Conservation (phyloP, 2,797 vertebrate species). For the Urophycis tenuis region DNA sequence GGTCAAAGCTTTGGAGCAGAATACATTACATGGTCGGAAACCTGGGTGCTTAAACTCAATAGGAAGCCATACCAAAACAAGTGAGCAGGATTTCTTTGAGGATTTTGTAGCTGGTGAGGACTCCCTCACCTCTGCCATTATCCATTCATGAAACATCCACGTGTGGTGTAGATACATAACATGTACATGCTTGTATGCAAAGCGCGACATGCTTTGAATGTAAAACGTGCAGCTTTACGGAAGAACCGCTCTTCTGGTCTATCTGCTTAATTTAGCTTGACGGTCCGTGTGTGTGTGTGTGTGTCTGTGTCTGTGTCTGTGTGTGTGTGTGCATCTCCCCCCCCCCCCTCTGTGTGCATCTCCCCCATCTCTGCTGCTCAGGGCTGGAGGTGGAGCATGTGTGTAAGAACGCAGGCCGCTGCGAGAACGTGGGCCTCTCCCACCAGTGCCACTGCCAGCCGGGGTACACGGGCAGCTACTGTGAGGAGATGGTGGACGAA, state of each 20-base stretch:
- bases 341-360: too few species aligned
- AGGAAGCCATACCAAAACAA: too few species aligned
- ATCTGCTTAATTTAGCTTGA: background rate
- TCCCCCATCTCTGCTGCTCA: conserved; percentile 40
- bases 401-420: conserved; percentile 79
- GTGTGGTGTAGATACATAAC: background rate
- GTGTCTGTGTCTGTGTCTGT: too few species aligned
- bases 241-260: background rate
- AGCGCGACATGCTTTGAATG: background rate
- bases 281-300: too few species aligned
- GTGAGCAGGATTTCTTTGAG: too few species aligned
- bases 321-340: too few species aligned
- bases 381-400: conserved; percentile 69
- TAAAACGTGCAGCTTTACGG: background rate
- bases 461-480: conserved; percentile 88
- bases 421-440: conserved; percentile 70
- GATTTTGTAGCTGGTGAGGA: too few species aligned
- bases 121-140: too few species aligned
- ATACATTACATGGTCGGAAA: background rate
- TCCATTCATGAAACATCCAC: background rate
- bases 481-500: conserved; percentile 78
- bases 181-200: background rate
- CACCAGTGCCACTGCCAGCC: conserved; percentile 80
- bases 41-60: background rate
- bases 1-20: background rate